phyloP scores from a whole-genome alignment of 2,113 vertebrate species.

The Okapia johnstoni region DNA sequence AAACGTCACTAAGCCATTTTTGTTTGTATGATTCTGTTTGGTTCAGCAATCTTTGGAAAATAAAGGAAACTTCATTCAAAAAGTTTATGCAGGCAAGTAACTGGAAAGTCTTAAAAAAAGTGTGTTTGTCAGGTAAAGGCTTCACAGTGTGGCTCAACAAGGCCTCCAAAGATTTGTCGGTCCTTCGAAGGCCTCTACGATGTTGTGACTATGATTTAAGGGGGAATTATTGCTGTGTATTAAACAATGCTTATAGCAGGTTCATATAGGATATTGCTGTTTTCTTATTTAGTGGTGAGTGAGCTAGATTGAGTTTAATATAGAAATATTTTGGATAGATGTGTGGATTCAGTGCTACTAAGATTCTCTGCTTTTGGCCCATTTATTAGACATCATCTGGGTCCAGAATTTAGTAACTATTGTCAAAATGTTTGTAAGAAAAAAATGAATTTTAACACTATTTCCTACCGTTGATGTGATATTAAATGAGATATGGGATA shows the following conservation, averaged over 20 bases:
- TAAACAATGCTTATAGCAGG: background rate
- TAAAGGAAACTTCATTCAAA: background rate
- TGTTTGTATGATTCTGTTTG: background rate
- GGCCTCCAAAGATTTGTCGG: background rate
- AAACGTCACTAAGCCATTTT: background rate
- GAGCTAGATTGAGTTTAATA: background rate
- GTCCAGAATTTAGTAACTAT: background rate
- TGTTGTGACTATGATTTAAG: background rate
- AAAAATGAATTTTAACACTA: background rate
- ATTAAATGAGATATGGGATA: background rate
- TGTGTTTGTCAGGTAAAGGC: background rate
- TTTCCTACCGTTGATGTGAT: background rate
- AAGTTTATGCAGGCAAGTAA: background rate
- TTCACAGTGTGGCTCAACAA: background rate
- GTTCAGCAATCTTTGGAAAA: background rate
- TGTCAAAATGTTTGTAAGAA: background rate
- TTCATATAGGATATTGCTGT: background rate
- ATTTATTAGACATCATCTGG: background rate
- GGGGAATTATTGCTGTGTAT: background rate
- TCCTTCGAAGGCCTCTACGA: background rate
- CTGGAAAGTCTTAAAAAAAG: background rate
- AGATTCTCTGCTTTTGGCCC: background rate
- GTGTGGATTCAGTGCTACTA: background rate
- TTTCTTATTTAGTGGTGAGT: background rate
- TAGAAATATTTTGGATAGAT: background rate